Evolutionary conservation across 2,113 vertebrate species (phyloP), one percentile per base, ranked within the genome.

Genomic region (Halcyon malimbica): DNA sequence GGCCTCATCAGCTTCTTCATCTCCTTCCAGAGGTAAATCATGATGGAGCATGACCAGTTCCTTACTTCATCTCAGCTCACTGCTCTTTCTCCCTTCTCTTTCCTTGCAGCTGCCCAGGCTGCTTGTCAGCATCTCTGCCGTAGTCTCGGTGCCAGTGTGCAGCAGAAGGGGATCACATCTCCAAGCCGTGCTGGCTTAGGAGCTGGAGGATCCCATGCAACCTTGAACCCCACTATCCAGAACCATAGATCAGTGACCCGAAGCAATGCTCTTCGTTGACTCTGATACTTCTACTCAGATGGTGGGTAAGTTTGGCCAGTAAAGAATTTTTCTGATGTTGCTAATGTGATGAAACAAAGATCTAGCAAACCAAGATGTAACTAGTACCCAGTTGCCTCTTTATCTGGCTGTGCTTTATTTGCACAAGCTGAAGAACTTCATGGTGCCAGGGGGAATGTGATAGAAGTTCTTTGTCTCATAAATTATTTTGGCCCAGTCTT

Each of bases 401-500:
- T 85, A 94, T 93, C 91, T 96, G 91, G 8, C 81, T 80, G 46
- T 69, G 63, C 85, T 95, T 83, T 94, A 93, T 95, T 97, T 96
- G 87, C 62, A 94, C 50, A 95, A 79, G 62, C 67, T 94, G 59
- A 94, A 94, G 91, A 96, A 83, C 54, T 73, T 95, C 4, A 10
- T 83, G 62, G 80, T 95, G 83, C 76, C 81, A 69, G 81, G 63
- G 94, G 63, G 67, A 80, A 94, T 93, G 54, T 42, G 87, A 94
- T 70, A 92, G 93, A 95, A 96, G 89, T 87, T 96, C 81, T 96
- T 78, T 94, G 81, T 92, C 77, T 90, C 84, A 89, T 93, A 67
- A 96, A 94, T 95, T 92, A 94, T 93, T 95, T 95, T 94, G 81
- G 67, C 70, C 83, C 44, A 31, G 13, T 65, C 81, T 95, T 84